Percentiles rank a stretch among this genome's conserved stretches.
phyloP scores from a whole-genome alignment of 2,113 vertebrate genomes.

The Myocastor coypus region DNA sequence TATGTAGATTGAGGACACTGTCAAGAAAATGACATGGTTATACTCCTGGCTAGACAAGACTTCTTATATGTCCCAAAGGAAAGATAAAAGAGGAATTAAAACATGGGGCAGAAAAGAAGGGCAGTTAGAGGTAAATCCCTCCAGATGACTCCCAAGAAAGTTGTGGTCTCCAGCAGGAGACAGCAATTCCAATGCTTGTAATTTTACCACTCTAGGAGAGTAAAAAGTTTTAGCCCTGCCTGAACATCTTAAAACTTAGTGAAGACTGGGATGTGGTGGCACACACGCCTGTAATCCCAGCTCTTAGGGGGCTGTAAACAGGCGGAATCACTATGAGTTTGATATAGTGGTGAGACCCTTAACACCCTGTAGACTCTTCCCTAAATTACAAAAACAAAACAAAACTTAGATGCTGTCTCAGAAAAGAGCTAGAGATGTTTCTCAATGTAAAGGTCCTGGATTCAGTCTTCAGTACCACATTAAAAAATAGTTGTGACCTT shows the following conservation, averaged over 20 bases:
- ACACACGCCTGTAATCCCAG: no score
- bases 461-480: neutral
- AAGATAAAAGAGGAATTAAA: neutral
- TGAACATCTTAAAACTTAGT: neutral
- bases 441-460: neutral
- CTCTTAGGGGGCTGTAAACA: no score
- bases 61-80: neutral
- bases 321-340: no score
- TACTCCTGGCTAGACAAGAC: neutral
- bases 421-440: neutral
- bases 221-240: neutral
- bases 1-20: neutral
- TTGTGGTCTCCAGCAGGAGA: neutral
- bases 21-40: neutral
- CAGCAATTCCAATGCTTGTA: neutral
- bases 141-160: neutral
- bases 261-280: neutral
- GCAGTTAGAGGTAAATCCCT: neutral
- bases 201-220: neutral
- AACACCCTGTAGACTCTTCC: no score
- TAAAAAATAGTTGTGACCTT: neutral
- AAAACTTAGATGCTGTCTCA: neutral
- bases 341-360: no score
- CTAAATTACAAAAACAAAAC: no score
- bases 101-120: neutral